phyloP scores from a whole-genome alignment of 2,797 vertebrate genomes.

The Sphaeramia orbicularis region DNA sequence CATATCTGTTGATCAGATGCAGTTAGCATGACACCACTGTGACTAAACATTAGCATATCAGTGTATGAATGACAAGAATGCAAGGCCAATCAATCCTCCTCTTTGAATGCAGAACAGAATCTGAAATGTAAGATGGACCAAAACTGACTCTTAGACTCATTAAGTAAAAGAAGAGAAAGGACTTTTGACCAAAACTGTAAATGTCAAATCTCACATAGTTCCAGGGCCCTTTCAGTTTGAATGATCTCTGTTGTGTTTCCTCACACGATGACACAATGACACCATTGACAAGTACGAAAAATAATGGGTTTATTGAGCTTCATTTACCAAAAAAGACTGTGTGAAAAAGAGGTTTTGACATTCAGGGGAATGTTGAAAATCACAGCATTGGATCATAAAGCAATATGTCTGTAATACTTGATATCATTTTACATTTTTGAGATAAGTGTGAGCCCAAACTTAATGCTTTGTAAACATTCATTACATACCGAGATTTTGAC shows the following conservation, averaged over 20 bases:
- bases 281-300: slow-evolving; percentile 1
- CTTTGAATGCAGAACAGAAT: slow-evolving; percentile 1
- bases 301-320: background rate
- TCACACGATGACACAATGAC: background rate
- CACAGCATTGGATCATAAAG: background rate
- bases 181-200: background rate
- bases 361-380: background rate
- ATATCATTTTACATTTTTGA: slow-evolving; percentile 15
- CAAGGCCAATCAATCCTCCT: slow-evolving; percentile 21
- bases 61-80: slow-evolving; percentile 21
- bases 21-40: background rate
- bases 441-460: background rate
- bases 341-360: background rate
- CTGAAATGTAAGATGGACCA: no score
- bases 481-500: slow-evolving; percentile 19
- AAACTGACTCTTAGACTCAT: slow-evolving; percentile 12
- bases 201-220: slow-evolving; percentile 1
- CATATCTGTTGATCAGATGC: no score
- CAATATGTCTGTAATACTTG: background rate
- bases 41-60: slow-evolving; percentile 14
- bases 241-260: slow-evolving; percentile 1
- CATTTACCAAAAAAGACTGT: background rate
- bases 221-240: slow-evolving; percentile 1
- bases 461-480: slow-evolving; percentile 5
- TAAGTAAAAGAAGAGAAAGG: slow-evolving; percentile 1